These are phyloP conservation scores for Cheirogaleus medius DNA, from an alignment of 2,113 vertebrate species.

Conservation along the genomic window DNA sequence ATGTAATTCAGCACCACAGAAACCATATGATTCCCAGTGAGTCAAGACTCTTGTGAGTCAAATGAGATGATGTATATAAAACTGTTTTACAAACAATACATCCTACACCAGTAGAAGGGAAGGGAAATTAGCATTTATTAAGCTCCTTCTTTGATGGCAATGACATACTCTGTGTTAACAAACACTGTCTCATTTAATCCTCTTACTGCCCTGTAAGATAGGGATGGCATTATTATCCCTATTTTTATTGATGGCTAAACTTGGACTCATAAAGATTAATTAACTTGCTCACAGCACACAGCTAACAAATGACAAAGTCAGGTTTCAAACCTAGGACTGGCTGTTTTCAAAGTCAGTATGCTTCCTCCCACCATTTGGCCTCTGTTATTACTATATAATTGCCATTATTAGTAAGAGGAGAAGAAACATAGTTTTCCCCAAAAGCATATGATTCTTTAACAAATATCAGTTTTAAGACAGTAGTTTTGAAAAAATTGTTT, in stretches of 20 bases:
- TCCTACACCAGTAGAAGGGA: neutral
- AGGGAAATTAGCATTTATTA: conserved; percentile 15
- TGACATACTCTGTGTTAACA: neutral
- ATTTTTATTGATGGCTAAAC: conserved; percentile 2
- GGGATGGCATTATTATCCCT: neutral
- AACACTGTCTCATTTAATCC: conserved; percentile 9
- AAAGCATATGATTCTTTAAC: neutral
- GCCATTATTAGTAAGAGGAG: neutral
- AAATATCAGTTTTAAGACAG: conserved; percentile 14
- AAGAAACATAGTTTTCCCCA: neutral
- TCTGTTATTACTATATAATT: neutral
- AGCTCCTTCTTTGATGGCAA: neutral
- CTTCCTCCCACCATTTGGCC: neutral
- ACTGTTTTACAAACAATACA: conserved; percentile 12
- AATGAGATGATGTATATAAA: conserved; percentile 45
- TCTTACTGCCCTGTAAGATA: neutral
- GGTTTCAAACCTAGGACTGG: neutral
- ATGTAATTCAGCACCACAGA: conserved; percentile 58
- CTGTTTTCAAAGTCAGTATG: neutral
- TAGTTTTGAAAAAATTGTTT: neutral
- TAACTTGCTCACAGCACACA: neutral
- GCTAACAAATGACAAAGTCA: neutral
- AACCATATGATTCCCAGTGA: conserved; percentile 58
- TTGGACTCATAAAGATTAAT: conserved; percentile 4
- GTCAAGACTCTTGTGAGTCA: conserved; percentile 72